Evolutionary conservation across 2,113 vertebrate genomes (phyloP).

Genomic region (Pantherophis guttatus): DNA sequence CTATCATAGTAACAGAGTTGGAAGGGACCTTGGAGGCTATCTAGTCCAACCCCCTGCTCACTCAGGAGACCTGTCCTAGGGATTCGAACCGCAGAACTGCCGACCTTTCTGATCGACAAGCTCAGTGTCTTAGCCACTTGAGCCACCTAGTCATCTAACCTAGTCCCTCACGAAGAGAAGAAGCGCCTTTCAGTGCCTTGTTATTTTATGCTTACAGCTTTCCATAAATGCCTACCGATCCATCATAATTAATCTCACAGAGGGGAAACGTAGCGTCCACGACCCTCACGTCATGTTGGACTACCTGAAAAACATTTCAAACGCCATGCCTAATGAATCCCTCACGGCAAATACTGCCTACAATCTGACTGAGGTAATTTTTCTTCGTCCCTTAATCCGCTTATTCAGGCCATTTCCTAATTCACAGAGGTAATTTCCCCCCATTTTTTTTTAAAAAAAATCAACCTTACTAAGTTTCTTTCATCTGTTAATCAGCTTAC

Average conservation of each 20-base stretch:
- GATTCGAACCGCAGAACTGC: no score
- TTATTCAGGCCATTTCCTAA: neutral
- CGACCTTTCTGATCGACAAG: no score
- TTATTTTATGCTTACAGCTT: constrained; percentile 58
- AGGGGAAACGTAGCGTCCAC: constrained; percentile 49
- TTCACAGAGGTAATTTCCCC: constrained; percentile 67
- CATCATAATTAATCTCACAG: constrained; percentile 51
- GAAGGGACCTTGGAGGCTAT: no score
- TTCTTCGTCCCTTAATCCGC: neutral
- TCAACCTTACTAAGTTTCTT: neutral
- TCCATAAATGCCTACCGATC: constrained; percentile 65
- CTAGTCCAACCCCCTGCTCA: no score
- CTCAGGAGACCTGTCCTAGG: no score
- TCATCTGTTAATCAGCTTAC: neutral
- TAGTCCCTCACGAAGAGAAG: neutral
- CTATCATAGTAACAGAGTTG: no score
- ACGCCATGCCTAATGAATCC: constrained; percentile 69
- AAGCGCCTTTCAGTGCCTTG: neutral
- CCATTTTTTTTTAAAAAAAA: neutral
- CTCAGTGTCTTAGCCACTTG: no score
- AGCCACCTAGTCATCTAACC: no score
- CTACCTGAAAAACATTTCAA: constrained; percentile 71
- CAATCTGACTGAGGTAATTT: constrained; percentile 82
- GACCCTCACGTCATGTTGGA: constrained; percentile 40
- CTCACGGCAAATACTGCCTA: constrained; percentile 71